Percentiles rank a stretch among this genome's conserved stretches.
phyloP scores from a whole-genome alignment of 1,140 invertebrate species.

The Adoxophyes honmai region DNA sequence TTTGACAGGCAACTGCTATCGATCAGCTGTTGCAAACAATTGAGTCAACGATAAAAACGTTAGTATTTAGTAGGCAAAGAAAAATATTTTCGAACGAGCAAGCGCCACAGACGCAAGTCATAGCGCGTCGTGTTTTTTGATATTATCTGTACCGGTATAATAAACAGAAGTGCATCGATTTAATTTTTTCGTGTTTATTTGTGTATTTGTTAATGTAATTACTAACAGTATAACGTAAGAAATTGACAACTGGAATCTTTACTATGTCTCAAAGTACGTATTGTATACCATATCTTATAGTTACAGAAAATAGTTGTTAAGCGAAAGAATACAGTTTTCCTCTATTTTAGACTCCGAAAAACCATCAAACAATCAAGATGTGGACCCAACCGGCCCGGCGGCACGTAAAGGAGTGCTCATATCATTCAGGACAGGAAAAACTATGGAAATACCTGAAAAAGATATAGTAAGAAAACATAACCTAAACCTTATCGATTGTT shows the following conservation, averaged over 20 bases:
- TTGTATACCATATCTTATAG: not conserved
- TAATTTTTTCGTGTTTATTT: not conserved
- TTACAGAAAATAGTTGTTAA: not conserved
- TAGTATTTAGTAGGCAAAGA: too few species aligned
- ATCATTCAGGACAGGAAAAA: constrained; percentile 88
- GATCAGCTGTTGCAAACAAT: not conserved
- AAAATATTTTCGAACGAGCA: too few species aligned
- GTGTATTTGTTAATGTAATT: too few species aligned
- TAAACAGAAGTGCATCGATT: too few species aligned
- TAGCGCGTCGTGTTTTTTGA: too few species aligned
- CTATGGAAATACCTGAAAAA: constrained; percentile 90
- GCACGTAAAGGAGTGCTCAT: constrained; percentile 86
- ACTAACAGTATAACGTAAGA: too few species aligned
- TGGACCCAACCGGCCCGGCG: constrained; percentile 86
- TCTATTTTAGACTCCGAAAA: constrained; percentile 66
- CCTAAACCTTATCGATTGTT: too few species aligned
- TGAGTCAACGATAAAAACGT: too few species aligned
- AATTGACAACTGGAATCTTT: not conserved
- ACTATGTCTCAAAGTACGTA: constrained; percentile 61
- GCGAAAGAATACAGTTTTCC: constrained; percentile 14
- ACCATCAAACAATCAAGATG: constrained; percentile 68
- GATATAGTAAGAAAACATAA: constrained; percentile 83
- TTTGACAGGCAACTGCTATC: not conserved
- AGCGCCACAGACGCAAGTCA: too few species aligned
- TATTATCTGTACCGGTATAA: too few species aligned